phyloP scores from a whole-genome alignment of 2,113 vertebrate species.

The Notiomystis cincta region DNA sequence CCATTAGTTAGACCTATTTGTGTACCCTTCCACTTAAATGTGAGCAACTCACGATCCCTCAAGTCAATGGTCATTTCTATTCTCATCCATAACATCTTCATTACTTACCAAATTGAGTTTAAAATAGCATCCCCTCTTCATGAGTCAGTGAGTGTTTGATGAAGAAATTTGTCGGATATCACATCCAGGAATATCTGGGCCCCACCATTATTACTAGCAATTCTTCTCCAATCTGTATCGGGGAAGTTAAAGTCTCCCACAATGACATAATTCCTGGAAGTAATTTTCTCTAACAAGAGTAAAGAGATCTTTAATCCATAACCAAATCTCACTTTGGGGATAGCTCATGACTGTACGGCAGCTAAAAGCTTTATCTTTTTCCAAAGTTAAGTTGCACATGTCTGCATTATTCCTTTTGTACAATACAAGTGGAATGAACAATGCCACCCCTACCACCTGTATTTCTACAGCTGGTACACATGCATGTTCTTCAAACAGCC shows the following conservation, averaged over 20 bases:
- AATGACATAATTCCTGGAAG: constrained; percentile 67
- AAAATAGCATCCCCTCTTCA: constrained; percentile 67
- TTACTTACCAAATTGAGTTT: constrained; percentile 66
- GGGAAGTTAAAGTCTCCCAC: constrained; percentile 70
- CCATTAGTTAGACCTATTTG: not conserved
- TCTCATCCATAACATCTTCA: constrained; percentile 54
- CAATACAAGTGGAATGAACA: not conserved
- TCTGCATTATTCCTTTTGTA: not conserved
- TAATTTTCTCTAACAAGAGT: constrained; percentile 66
- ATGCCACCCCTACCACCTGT: not conserved
- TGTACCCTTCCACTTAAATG: not conserved
- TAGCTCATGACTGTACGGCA: constrained; percentile 26
- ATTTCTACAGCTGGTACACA: not conserved
- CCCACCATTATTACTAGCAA: constrained; percentile 69
- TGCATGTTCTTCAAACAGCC: not conserved
- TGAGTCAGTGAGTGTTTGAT: constrained; percentile 66
- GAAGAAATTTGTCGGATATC: constrained; percentile 65
- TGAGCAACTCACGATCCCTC: constrained; percentile 26
- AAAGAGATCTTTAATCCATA: constrained; percentile 69
- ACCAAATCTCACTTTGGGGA: constrained; percentile 55
- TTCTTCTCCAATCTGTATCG: constrained; percentile 69
- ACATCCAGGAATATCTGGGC: constrained; percentile 68
- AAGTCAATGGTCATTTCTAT: constrained; percentile 48
- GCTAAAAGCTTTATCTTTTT: not conserved
- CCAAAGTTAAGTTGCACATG: not conserved